These are phyloP conservation scores for Hycleus cichorii DNA, from an alignment of 1,140 invertebrate genomes.

Conservation along the genomic window DNA sequence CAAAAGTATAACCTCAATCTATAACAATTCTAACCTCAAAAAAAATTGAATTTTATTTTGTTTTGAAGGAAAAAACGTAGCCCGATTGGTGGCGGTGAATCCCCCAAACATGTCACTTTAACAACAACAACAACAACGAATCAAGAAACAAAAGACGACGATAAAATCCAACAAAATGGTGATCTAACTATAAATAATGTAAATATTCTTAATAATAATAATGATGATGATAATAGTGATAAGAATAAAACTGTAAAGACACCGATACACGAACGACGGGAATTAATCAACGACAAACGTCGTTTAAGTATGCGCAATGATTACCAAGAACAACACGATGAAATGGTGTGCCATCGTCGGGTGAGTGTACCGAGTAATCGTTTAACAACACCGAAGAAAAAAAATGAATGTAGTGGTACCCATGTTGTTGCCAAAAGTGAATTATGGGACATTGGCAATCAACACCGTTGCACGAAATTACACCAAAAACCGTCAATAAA, in stretches of 20 bases:
- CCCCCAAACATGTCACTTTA: constrained; percentile 19
- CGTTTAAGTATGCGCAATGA: constrained; percentile 14
- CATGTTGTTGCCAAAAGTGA: constrained; percentile 41
- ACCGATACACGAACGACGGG: constrained; percentile 25
- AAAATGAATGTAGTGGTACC: constrained; percentile 31
- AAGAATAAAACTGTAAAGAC: constrained; percentile 7
- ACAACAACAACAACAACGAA: constrained; percentile 4
- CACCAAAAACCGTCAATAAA: constrained; percentile 30
- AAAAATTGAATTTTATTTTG: constrained; percentile 1
- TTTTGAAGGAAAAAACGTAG: constrained; percentile 21
- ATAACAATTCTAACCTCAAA: background rate
- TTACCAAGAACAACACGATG: constrained; percentile 10
- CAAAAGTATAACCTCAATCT: constrained; percentile 36
- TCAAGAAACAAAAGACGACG: constrained; percentile 15
- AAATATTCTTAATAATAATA: too few relatives aligned
- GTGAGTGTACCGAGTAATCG: constrained; percentile 29
- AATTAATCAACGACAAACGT: constrained; percentile 16
- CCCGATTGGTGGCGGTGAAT: constrained; percentile 8
- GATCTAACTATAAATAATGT: background rate
- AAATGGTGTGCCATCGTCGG: constrained; percentile 22
- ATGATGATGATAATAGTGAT: too few relatives aligned
- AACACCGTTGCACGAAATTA: constrained; percentile 33
- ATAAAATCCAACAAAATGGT: constrained; percentile 18
- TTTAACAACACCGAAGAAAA: constrained; percentile 32
- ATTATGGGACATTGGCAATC: constrained; percentile 39